Evolutionary conservation across 1,140 invertebrate species (phyloP), one percentile per base, ranked within the genome.

Genomic region (Campoletis sonorensis): DNA sequence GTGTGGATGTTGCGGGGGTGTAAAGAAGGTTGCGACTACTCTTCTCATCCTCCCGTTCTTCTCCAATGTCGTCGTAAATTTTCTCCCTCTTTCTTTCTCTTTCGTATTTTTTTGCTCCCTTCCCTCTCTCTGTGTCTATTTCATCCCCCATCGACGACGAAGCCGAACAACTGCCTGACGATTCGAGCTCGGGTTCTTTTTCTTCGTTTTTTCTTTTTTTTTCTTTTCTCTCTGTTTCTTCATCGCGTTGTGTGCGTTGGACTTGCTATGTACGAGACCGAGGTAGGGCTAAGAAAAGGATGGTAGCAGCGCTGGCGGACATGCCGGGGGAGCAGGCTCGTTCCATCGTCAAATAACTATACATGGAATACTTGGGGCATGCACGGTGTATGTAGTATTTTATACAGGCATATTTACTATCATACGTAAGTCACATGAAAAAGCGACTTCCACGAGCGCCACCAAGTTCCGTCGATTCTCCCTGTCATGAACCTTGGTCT

Each of bases 201-300:
- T 16, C 33, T 21, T 26, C 2, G 8, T n/a, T 58, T 79, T 70
- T 67, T 79, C 10, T n/a, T 58, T 79, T 70, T 67, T 79, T 79
- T 37, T 45, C 21, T 7, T 51, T 78, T 81, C 81, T 78, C 81
- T 84, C 82, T 70, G n/a, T 70, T 78, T 78, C 79, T 81, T 85
- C 82, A 81, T 79, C 37, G 77, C 80, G 81, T 83, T 75, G 70
- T 79, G 33, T 45, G 80, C 77, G 75, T 75, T 45, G 21, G 58
- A 77, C n/a, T 58, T 18, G 37, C 40, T 45, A 72, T 33, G 13
- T 45, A 16, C 33, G 8, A n/a, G 70, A 30, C 10, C 11, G 73
- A 70, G 72, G n/a, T 26, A 67, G 45, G 10, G 0, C 5, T 45
- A 45, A 45, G 40, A 45, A 33, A 33, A 4, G 30, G 30, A 45